Percentiles rank a stretch among this genome's conserved stretches.
Evolutionary conservation across 2,113 vertebrate genomes (phyloP).

Genomic region (Bucco capensis): DNA sequence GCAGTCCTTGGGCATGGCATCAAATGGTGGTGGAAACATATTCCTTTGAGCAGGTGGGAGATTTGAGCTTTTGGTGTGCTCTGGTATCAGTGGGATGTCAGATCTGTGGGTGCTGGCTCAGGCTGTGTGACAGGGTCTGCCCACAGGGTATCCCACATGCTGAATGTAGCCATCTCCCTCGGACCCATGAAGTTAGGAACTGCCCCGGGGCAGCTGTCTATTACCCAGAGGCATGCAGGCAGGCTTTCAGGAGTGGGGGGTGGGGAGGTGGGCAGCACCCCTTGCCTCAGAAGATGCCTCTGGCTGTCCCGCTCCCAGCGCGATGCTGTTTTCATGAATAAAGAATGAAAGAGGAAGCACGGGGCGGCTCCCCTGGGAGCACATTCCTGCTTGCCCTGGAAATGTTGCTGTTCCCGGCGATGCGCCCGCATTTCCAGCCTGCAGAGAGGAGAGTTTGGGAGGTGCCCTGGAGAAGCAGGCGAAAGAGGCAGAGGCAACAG

Average conservation of each 20-base stretch:
- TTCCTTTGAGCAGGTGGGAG: background rate
- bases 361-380: conserved; percentile 32
- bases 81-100: accelerated
- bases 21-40: accelerated
- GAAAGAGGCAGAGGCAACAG: conserved; percentile 11
- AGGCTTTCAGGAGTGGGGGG: background rate
- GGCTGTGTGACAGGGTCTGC: background rate
- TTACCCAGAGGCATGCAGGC: background rate
- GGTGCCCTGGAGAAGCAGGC: background rate
- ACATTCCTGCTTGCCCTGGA: conserved; percentile 48
- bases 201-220: background rate
- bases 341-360: conserved; percentile 51
- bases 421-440: background rate
- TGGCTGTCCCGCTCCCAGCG: background rate
- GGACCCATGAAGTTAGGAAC: background rate
- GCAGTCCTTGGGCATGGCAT: background rate
- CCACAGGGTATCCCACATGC: accelerated
- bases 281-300: background rate
- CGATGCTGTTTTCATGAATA: conserved; percentile 53
- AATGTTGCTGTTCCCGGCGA: conserved; percentile 4
- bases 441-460: background rate
- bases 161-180: accelerated
- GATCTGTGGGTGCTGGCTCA: background rate
- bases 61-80: accelerated
- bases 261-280: background rate